These are phyloP conservation scores for Colostygia pectinataria DNA, from an alignment of 2,888 invertebrate genomes.

Conservation along the genomic window DNA sequence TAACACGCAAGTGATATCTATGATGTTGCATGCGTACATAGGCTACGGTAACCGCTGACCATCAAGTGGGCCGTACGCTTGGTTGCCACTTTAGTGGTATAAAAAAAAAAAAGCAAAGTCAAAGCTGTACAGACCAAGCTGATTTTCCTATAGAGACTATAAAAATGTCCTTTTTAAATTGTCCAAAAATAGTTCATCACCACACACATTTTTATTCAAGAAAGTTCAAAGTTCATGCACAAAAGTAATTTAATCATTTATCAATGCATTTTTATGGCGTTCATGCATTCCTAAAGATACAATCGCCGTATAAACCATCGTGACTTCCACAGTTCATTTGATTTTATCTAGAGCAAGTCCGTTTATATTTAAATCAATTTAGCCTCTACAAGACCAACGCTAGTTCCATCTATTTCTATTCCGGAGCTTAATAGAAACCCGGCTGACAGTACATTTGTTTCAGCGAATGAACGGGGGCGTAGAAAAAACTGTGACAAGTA, in stretches of 20 bases:
- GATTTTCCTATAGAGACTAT: slow-evolving; percentile 12
- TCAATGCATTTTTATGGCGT: slow-evolving; percentile 81
- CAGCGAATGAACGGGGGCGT: slow-evolving; percentile 23
- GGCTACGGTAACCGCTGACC: no score
- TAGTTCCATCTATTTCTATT: slow-evolving; percentile 26
- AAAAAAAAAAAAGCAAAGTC: no score
- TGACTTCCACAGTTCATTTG: not conserved
- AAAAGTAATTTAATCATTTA: slow-evolving; percentile 55
- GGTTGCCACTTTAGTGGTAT: no score
- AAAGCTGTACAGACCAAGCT: slow-evolving; percentile 18
- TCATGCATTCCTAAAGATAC: slow-evolving; percentile 66
- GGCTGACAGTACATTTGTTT: slow-evolving; percentile 35
- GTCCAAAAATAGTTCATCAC: slow-evolving; percentile 67
- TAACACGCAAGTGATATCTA: no score
- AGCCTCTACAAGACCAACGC: slow-evolving; percentile 8
- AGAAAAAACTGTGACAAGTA: slow-evolving; percentile 31
- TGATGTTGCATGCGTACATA: no score
- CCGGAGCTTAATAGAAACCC: slow-evolving; percentile 24
- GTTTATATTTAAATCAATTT: slow-evolving; percentile 20
- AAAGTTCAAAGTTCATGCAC: slow-evolving; percentile 81
- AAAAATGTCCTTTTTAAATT: slow-evolving; percentile 26
- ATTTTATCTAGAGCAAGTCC: not conserved
- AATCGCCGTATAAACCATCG: not conserved
- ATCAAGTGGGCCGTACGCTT: no score
- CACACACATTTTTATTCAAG: slow-evolving; percentile 71